These are phyloP conservation scores for Tenodera sinensis DNA, from an alignment of 2,888 invertebrate species.

Conservation along the genomic window DNA sequence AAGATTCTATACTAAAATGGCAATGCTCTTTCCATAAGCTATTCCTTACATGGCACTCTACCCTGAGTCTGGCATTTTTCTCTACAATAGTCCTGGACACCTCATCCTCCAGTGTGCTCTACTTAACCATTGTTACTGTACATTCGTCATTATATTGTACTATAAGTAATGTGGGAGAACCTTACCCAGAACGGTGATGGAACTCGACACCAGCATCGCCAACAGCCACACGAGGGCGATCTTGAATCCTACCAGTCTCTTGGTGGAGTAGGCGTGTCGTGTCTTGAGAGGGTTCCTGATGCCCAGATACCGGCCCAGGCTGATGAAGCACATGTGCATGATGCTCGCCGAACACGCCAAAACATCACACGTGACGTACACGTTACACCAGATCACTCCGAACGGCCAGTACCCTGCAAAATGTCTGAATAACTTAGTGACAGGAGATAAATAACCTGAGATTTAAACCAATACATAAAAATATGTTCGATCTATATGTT, in stretches of 20 bases:
- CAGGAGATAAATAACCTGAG: too few relatives aligned
- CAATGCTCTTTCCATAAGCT: too few relatives aligned
- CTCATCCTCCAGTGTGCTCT: too few relatives aligned
- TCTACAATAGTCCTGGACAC: too few relatives aligned
- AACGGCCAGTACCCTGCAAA: slow-evolving; percentile 86
- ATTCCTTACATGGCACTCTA: too few relatives aligned
- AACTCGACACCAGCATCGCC: slow-evolving; percentile 83
- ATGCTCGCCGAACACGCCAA: slow-evolving; percentile 93
- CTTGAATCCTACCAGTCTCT: slow-evolving; percentile 77
- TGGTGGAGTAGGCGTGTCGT: slow-evolving; percentile 74
- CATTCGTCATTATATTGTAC: too few relatives aligned
- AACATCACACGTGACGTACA: slow-evolving; percentile 94
- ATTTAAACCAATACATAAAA: too few relatives aligned
- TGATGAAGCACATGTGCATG: slow-evolving; percentile 92
- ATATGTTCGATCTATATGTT: too few relatives aligned
- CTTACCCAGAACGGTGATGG: slow-evolving; percentile 78
- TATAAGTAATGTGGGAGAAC: slow-evolving; percentile 24
- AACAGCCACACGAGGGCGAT: slow-evolving; percentile 90
- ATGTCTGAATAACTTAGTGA: too few relatives aligned
- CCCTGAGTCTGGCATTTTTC: too few relatives aligned
- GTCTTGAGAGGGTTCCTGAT: slow-evolving; percentile 86
- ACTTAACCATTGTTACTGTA: too few relatives aligned
- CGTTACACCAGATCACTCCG: slow-evolving; percentile 88
- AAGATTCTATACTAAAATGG: too few relatives aligned
- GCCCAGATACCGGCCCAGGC: slow-evolving; percentile 82